Evolutionary conservation across 2,888 invertebrate genomes (phyloP), one percentile per base, ranked within the genome.

Genomic region (Tiliacea citrago): DNA sequence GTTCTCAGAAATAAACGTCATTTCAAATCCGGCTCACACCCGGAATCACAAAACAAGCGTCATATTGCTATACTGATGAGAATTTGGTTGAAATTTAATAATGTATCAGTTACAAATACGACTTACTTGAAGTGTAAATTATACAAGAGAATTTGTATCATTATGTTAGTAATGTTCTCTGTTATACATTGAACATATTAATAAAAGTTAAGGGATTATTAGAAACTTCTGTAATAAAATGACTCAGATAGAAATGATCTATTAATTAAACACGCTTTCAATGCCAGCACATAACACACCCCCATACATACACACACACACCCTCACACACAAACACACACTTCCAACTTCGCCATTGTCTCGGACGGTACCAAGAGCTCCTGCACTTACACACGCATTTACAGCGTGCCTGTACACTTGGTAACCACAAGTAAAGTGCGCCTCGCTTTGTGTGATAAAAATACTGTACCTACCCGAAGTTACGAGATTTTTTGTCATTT

Each of bases 21-120:
- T 78, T 73, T 75, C 51, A 73, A 90, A 84, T 89, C 67, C 88
- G 82, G 73, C 87, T 87, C 82, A 55, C 61, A 58, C 49, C 35
- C 77, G 58, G 70, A 77, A 85, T 86, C 79, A 88, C 89, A 88
- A 91, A 89, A 86, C 85, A 86, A 83, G 88, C 88, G 82, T 88
- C 87, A 89, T 90, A 90, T 90, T 90, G 90, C 89, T 77, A 87
- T 85, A 83, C 86, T 79, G 86, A 84, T 86, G 86, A 88, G 78
- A 84, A 78, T 85, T 85, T 77, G 81, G 66, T 76, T 82, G 86
- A 83, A 87, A 88, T 87, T 85, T 88, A 88, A 88, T 88, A 87
- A 85, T 76, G 77, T 81, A 88, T 89, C 85, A 81, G 84, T 86
- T 83, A 85, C 89, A 88, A 88, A 87, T 77, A 81, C 13, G 53